phyloP scores from a whole-genome alignment of 2,888 invertebrate genomes.

The Cerastoderma edule region DNA sequence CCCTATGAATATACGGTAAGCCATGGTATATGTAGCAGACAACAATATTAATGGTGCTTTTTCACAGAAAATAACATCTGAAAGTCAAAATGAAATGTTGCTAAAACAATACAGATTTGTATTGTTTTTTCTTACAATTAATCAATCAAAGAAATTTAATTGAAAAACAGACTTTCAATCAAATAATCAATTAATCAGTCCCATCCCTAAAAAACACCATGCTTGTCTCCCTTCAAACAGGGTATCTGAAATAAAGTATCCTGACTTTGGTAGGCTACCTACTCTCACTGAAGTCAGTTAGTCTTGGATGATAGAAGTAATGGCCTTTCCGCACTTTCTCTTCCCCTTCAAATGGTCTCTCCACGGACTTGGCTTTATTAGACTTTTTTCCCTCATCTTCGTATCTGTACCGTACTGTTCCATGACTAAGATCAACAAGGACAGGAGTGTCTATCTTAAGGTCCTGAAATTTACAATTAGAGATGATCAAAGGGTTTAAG shows the following conservation, averaged over 20 bases:
- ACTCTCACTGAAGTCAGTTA: slow-evolving; percentile 79
- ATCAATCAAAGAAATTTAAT: not conserved
- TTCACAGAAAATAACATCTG: too few relatives aligned
- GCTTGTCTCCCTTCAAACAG: too few relatives aligned
- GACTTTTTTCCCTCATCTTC: slow-evolving; percentile 53
- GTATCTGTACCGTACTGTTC: slow-evolving; percentile 78
- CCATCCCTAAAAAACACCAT: too few relatives aligned
- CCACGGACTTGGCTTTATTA: slow-evolving; percentile 60
- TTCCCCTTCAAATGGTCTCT: slow-evolving; percentile 78
- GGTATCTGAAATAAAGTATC: not conserved
- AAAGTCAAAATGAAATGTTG: too few relatives aligned
- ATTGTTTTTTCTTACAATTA: too few relatives aligned
- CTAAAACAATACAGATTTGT: too few relatives aligned
- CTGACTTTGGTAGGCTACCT: slow-evolving; percentile 20
- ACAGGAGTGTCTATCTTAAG: slow-evolving; percentile 77
- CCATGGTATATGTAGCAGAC: too few relatives aligned
- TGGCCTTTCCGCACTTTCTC: slow-evolving; percentile 69
- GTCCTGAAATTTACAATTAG: too few relatives aligned
- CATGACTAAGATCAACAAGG: slow-evolving; percentile 79
- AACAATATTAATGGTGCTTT: too few relatives aligned
- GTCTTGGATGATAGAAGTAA: slow-evolving; percentile 79
- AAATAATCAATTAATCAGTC: too few relatives aligned
- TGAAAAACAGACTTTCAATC: not conserved
- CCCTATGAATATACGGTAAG: too few relatives aligned
- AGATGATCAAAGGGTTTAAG: too few relatives aligned